Conservation (phyloP, 1,140 invertebrate species). For the Micrasema longulum region DNA sequence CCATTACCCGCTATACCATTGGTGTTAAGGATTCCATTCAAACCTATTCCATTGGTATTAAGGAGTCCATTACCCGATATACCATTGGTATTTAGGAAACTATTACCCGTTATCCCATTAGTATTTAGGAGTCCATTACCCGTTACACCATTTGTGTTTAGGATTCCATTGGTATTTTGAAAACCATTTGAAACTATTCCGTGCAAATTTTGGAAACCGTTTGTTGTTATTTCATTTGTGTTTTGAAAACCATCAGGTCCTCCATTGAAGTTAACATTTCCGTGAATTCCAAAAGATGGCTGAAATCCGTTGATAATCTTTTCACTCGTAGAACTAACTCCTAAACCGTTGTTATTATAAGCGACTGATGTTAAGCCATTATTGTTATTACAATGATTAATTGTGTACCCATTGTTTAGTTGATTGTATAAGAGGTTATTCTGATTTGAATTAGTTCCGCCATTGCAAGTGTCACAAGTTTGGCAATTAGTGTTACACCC, state of each 20-base stretch:
- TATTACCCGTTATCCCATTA: not conserved
- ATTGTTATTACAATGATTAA: slow-evolving; percentile 24
- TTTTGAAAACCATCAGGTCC: too few species aligned
- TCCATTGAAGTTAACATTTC: too few species aligned
- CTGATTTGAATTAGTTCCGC: slow-evolving; percentile 8
- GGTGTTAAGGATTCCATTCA: not conserved
- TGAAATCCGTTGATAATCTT: not conserved
- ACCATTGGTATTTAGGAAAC: too few species aligned
- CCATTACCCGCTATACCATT: not conserved
- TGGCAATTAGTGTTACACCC: not conserved
- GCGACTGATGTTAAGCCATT: not conserved
- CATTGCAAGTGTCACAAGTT: slow-evolving; percentile 14
- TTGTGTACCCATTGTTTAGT: slow-evolving; percentile 1
- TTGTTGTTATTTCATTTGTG: too few species aligned
- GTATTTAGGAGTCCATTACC: not conserved
- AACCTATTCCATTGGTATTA: not conserved
- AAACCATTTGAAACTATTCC: not conserved
- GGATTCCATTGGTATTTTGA: not conserved
- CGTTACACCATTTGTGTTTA: not conserved
- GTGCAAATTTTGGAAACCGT: not conserved
- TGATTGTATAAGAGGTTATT: not conserved
- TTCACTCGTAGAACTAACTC: not conserved
- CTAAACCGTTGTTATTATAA: slow-evolving; percentile 10
- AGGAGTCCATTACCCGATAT: not conserved
- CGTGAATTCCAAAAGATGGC: not conserved